These are phyloP conservation scores for Vandiemenella viatica DNA, from an alignment of 2,888 invertebrate species.

Conservation along the genomic window DNA sequence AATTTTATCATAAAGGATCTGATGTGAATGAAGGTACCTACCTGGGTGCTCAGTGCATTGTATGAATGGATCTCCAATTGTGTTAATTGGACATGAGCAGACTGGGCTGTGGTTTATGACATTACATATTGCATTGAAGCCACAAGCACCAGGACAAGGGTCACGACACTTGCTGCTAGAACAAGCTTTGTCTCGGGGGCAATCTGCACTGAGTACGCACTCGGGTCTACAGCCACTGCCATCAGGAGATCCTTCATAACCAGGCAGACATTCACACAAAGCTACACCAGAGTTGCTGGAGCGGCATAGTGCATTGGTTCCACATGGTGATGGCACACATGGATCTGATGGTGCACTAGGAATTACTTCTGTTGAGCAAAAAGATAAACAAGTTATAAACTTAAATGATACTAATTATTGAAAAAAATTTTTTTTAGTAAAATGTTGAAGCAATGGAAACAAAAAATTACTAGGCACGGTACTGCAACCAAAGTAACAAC, in stretches of 20 bases:
- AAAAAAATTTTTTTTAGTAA: too few relatives aligned
- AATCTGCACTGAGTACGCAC: conserved; percentile 64
- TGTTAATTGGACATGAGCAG: conserved; percentile 57
- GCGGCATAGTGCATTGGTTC: conserved; percentile 57
- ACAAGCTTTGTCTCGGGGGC: conserved; percentile 57
- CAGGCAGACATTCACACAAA: conserved; percentile 59
- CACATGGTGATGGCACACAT: conserved; percentile 51
- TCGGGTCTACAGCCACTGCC: conserved; percentile 57
- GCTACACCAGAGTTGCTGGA: conserved; percentile 35
- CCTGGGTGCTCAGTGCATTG: conserved; percentile 39
- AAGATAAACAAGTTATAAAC: too few relatives aligned
- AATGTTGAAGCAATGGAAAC: too few relatives aligned
- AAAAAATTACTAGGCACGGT: too few relatives aligned
- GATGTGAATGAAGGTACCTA: too few relatives aligned
- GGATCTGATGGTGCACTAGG: conserved; percentile 29
- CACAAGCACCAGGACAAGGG: conserved; percentile 68
- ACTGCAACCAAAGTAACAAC: too few relatives aligned
- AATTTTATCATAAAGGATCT: too few relatives aligned
- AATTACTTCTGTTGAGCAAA: too few relatives aligned
- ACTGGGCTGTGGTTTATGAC: conserved; percentile 74
- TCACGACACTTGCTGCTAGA: conserved; percentile 63
- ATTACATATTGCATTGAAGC: conserved; percentile 58
- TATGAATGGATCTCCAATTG: conserved; percentile 67
- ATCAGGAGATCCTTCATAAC: conserved; percentile 55
- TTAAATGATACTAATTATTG: too few relatives aligned